These are phyloP conservation scores for Microcebus lehilahytsara DNA, from an alignment of 2,113 vertebrate genomes.

Conservation along the genomic window DNA sequence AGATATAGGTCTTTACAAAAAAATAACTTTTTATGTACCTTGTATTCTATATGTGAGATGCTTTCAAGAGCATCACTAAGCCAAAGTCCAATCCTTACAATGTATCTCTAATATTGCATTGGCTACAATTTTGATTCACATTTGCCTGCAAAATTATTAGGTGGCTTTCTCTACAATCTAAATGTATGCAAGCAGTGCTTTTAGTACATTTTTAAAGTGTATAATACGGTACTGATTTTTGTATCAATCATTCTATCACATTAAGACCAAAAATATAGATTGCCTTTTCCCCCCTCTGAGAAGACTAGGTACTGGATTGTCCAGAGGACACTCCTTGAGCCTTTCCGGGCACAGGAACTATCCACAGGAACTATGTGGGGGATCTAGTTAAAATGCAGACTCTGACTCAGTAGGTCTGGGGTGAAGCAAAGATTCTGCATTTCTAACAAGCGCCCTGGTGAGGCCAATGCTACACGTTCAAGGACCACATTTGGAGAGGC, in stretches of 20 bases:
- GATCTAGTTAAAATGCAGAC: not conserved
- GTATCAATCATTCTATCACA: not conserved
- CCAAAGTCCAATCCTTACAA: not conserved
- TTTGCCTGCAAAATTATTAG: constrained; percentile 31
- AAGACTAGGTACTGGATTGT: not conserved
- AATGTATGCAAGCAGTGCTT: not conserved
- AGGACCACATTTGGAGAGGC: not conserved
- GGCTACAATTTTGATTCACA: not conserved
- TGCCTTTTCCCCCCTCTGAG: not conserved
- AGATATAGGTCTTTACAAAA: not conserved
- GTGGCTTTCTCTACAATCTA: not conserved
- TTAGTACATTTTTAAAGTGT: not conserved
- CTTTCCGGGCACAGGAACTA: not conserved
- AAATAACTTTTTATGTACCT: not conserved
- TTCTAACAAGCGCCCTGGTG: not conserved
- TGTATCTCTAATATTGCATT: constrained; percentile 20
- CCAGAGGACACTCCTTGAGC: not conserved
- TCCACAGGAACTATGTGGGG: not conserved
- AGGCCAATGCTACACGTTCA: not conserved
- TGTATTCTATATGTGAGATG: not conserved
- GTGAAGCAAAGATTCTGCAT: not conserved
- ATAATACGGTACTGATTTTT: not conserved
- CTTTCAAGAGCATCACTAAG: constrained; percentile 10
- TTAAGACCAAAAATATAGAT: not conserved
- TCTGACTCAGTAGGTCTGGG: not conserved